Evolutionary conservation across 2,888 invertebrate species (phyloP), one percentile per base, ranked within the genome.

Genomic region (Unio pictorum): DNA sequence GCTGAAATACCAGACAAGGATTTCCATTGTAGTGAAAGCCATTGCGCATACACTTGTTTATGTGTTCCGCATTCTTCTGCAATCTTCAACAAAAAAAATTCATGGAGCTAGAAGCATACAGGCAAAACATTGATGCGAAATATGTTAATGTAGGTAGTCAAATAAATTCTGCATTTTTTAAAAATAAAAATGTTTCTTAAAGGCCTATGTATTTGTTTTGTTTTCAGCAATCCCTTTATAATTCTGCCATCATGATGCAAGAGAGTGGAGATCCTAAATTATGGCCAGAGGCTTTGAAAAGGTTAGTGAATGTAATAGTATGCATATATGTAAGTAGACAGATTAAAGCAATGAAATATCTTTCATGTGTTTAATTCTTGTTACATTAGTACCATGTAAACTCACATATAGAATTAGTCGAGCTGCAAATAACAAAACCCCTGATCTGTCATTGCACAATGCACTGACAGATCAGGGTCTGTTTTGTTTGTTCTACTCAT

Each of bases 211-310:
- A 4, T 55, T 23, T 62, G 68, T 55, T 64, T 65, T 72, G 60
- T 55, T 54, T 81, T 55, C 79, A 90, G 87, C 97, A 97, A 90
- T 97, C 98, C 1, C 91, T 98, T 72, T 92, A 98, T 66, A 98
- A 98, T 91, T 98, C 98, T 0, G 98, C 98, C 55, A 96, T 98
- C 86, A 91, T 98, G 66, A 92, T 98, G 79, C 97, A 97, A 91
- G 97, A 97, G 90, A 91, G 95, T 69, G 96, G 96, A 0, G 93
- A 95, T 0, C 93, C 94, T 0, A 95, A 95, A 84, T 91, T 95
- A 71, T 92, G 96, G 71, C 94, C 94, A 88, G 92, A 95, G 57
- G 90, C 90, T 18, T 74, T 82, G 61, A 83, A 84, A 69, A 86
- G 89, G 89, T 88, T 75, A 59, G 66, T 23, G 55, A 58, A 55